Evolutionary conservation across 1,140 invertebrate genomes (phyloP).

Genomic region (Lycorma delicatula): DNA sequence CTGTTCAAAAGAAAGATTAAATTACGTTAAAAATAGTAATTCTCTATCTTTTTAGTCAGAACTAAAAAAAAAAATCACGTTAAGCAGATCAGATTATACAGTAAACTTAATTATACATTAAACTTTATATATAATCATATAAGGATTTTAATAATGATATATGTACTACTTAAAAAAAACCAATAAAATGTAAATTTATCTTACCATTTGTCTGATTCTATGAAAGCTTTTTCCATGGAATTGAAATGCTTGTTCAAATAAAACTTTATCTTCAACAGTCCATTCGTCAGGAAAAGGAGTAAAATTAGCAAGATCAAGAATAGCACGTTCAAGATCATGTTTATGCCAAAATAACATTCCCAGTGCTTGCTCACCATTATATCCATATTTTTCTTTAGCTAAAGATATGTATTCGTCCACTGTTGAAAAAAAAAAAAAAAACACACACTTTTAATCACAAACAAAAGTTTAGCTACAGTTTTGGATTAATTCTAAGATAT

Average conservation of each 20-base stretch:
- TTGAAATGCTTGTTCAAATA: slow-evolving; percentile 97
- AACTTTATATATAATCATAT: no score
- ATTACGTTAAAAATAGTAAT: no score
- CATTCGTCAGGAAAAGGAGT: slow-evolving; percentile 97
- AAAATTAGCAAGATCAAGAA: slow-evolving; percentile 90
- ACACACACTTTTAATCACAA: no score
- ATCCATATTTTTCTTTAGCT: slow-evolving; percentile 97
- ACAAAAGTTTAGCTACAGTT: no score
- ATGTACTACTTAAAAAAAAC: not conserved
- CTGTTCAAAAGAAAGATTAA: no score
- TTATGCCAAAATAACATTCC: slow-evolving; percentile 99
- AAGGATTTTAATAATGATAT: no score
- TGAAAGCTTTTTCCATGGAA: slow-evolving; percentile 98
- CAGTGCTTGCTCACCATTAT: slow-evolving; percentile 93
- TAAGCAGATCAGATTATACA: no score
- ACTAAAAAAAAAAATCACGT: no score
- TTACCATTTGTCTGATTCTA: slow-evolving; percentile 93
- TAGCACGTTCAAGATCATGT: slow-evolving; percentile 86
- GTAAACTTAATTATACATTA: no score
- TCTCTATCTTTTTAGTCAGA: no score
- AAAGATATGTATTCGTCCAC: slow-evolving; percentile 92
- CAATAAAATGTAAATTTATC: slow-evolving; percentile 21
- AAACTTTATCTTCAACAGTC: slow-evolving; percentile 95
- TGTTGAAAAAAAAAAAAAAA: no score
- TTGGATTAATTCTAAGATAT: no score